Evolutionary conservation across 2,797 vertebrate genomes (phyloP).

Genomic region (Lindbergichthys nudifrons): DNA sequence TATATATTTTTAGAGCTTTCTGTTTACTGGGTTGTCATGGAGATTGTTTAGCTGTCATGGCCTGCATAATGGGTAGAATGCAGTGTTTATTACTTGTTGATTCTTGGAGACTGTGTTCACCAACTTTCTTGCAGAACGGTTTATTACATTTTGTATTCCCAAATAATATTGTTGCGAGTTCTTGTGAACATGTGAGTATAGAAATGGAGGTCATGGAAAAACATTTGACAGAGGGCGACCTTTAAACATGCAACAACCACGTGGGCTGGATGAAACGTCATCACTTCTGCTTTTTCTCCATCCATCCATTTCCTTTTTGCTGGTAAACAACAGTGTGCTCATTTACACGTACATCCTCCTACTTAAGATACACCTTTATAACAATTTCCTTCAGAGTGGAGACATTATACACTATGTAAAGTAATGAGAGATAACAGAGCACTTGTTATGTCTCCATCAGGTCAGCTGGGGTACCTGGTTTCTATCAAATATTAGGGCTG

Average conservation of each 20-base stretch:
- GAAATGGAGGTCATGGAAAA: constrained; percentile 30
- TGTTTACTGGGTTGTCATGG: constrained; percentile 2
- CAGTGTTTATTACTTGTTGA: not conserved
- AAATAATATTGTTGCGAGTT: constrained; percentile 70
- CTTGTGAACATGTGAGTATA: constrained; percentile 53
- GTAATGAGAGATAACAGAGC: not conserved
- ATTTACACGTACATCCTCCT: constrained; percentile 53
- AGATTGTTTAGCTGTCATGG: not conserved
- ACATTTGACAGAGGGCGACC: constrained; percentile 26
- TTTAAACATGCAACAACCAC: constrained; percentile 51
- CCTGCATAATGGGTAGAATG: not conserved
- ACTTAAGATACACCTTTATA: constrained; percentile 25
- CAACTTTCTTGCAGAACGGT: not conserved
- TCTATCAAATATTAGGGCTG: not conserved
- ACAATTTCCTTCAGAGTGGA: constrained; percentile 27
- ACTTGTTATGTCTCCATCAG: constrained; percentile 11
- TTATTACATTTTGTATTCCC: constrained; percentile 53
- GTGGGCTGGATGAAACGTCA: constrained; percentile 58
- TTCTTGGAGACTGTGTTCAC: not conserved
- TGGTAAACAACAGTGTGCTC: constrained; percentile 52
- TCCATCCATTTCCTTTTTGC: constrained; percentile 66
- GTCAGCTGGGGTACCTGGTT: constrained; percentile 16
- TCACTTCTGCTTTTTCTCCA: constrained; percentile 60
- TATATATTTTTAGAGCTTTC: not conserved
- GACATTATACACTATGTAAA: constrained; percentile 11